Conservation (phyloP, 2,888 invertebrate species). For the Torymus aiolomorphi region DNA sequence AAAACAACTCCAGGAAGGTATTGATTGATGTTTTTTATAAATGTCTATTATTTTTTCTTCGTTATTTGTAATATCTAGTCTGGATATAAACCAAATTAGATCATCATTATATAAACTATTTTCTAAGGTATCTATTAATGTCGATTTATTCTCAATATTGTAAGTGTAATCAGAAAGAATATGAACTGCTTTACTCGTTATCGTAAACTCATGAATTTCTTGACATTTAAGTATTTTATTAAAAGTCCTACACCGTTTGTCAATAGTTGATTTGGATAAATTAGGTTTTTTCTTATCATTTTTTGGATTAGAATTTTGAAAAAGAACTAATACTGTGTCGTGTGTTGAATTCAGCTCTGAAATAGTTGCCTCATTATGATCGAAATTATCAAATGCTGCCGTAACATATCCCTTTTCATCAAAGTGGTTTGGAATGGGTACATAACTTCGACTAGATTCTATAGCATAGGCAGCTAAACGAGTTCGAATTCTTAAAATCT, state of each 20-base stretch:
- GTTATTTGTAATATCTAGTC: no score
- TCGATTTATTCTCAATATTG: not conserved
- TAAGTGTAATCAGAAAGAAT: not conserved
- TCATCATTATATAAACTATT: not conserved
- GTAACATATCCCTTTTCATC: conserved; percentile 6
- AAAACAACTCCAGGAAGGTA: conserved; percentile 23
- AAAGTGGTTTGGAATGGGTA: conserved; percentile 3
- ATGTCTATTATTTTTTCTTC: no score
- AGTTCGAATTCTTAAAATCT: conserved; percentile 17
- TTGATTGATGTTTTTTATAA: not conserved
- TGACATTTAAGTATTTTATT: not conserved
- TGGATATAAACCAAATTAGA: not conserved
- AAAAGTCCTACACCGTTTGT: not conserved
- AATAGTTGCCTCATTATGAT: not conserved
- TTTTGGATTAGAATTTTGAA: no score
- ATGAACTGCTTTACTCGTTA: not conserved
- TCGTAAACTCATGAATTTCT: not conserved
- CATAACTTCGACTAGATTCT: not conserved
- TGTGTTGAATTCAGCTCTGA: no score
- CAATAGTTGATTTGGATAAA: not conserved
- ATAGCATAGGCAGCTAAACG: conserved; percentile 7
- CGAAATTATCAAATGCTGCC: conserved; percentile 6
- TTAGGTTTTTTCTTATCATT: no score
- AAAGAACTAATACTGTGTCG: no score
- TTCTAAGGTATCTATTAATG: not conserved